Percentiles rank a stretch among this genome's conserved stretches.
These are phyloP conservation scores for Halcyon senegalensis DNA, from an alignment of 2,113 vertebrate species.

Conservation along the genomic window DNA sequence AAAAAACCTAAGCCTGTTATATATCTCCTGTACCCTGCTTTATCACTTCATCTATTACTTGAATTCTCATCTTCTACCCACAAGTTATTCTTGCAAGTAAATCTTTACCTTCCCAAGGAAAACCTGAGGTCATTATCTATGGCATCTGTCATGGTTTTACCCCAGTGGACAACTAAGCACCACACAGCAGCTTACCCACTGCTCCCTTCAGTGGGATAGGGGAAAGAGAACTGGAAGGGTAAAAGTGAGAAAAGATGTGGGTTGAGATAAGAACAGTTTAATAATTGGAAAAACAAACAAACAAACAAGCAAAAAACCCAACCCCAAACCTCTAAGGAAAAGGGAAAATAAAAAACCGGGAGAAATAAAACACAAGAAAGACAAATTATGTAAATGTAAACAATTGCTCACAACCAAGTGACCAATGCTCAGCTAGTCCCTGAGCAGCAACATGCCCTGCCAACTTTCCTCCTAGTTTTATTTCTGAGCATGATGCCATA, in stretches of 20 bases:
- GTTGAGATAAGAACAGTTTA: background rate
- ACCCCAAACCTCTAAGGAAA: background rate
- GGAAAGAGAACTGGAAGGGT: background rate
- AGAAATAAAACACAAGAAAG: background rate
- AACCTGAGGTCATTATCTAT: background rate
- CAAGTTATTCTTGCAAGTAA: background rate
- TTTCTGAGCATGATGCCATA: background rate
- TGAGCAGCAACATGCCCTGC: background rate
- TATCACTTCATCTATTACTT: background rate
- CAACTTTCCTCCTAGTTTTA: background rate
- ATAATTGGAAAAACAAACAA: background rate
- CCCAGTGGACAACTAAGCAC: background rate
- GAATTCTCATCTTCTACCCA: background rate
- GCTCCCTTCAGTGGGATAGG: background rate
- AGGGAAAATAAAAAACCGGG: background rate
- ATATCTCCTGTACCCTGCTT: background rate
- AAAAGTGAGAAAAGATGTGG: background rate
- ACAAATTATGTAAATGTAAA: background rate
- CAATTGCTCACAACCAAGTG: no score
- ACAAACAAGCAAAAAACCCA: no score
- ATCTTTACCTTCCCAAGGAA: background rate
- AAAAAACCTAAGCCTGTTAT: background rate
- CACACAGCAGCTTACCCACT: fast-evolving
- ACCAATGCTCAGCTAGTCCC: background rate
- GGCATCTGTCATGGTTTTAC: background rate